Evolutionary conservation across 1,140 invertebrate species (phyloP).

Genomic region (Dinoponera quadriceps): DNA sequence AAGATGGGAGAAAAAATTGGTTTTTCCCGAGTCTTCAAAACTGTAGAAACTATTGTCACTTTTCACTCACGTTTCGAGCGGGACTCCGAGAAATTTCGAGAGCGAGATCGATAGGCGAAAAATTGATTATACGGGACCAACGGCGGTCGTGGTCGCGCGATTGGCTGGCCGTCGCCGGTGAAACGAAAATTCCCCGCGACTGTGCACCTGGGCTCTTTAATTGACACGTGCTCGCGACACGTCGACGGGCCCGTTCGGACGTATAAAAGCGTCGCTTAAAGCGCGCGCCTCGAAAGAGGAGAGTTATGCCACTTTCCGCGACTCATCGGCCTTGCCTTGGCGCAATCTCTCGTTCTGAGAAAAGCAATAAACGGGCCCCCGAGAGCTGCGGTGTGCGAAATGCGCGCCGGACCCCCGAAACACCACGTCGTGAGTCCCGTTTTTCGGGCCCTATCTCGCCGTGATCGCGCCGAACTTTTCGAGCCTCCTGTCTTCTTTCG

Average conservation of each 20-base stretch:
- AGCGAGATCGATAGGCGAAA: slow-evolving; percentile 2
- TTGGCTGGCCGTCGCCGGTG: slow-evolving; percentile 3
- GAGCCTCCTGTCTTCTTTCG: not conserved
- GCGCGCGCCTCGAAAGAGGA: slow-evolving; percentile 60
- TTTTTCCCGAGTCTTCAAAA: too few relatives aligned
- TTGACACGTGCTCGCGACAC: slow-evolving; percentile 49
- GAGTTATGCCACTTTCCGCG: slow-evolving; percentile 66
- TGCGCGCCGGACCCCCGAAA: not conserved
- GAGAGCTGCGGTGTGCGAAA: slow-evolving; percentile 36
- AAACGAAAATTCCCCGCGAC: slow-evolving; percentile 44
- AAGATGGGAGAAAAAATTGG: too few relatives aligned
- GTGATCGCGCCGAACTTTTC: not conserved
- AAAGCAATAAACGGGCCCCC: slow-evolving; percentile 66
- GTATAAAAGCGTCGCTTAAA: slow-evolving; percentile 1
- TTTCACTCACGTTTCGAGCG: too few relatives aligned
- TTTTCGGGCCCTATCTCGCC: not conserved
- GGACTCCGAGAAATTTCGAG: too few relatives aligned
- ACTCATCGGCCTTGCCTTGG: slow-evolving; percentile 48
- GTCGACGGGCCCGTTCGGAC: not conserved
- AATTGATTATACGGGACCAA: not conserved
- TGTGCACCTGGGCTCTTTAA: slow-evolving; percentile 47
- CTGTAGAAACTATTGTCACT: too few relatives aligned
- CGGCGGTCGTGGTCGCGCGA: slow-evolving; percentile 31
- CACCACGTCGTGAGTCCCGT: too few relatives aligned
- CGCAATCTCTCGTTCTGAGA: slow-evolving; percentile 62